These are phyloP conservation scores for Phylloscopus whistleri DNA, from an alignment of 2,113 vertebrate genomes.

Conservation along the genomic window DNA sequence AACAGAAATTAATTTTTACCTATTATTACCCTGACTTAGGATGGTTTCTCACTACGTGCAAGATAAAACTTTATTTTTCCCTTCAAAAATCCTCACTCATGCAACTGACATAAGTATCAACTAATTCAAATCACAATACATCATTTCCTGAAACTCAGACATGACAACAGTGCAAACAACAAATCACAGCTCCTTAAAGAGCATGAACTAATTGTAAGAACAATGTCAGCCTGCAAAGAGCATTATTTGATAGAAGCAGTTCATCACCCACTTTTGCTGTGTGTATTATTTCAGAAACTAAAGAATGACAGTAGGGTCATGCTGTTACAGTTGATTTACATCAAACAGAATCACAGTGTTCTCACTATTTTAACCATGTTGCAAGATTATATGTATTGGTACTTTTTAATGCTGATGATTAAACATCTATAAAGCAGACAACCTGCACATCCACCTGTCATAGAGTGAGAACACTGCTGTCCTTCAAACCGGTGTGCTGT, in stretches of 20 bases:
- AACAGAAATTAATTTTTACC: not conserved
- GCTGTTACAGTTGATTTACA: rapidly evolving
- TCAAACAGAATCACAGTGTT: not conserved
- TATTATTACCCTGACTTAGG: too few relatives aligned
- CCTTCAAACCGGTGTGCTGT: not conserved
- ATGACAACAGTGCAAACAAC: rapidly evolving
- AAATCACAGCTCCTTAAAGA: not conserved
- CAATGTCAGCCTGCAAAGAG: not conserved
- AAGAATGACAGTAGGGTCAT: rapidly evolving
- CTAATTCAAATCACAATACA: not conserved
- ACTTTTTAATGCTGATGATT: not conserved
- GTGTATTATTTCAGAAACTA: not conserved
- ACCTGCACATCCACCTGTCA: not conserved
- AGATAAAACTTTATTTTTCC: not conserved
- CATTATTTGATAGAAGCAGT: rapidly evolving
- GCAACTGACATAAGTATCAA: not conserved
- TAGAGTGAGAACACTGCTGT: not conserved
- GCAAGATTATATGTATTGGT: not conserved
- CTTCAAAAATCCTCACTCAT: not conserved
- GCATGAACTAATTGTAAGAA: not conserved
- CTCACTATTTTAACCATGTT: not conserved
- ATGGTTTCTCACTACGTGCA: rapidly evolving
- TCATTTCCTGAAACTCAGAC: not conserved
- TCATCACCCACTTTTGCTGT: not conserved
- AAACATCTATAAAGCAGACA: not conserved